phyloP scores from a whole-genome alignment of 2,113 vertebrate genomes.

The Chelonoidis abingdonii region DNA sequence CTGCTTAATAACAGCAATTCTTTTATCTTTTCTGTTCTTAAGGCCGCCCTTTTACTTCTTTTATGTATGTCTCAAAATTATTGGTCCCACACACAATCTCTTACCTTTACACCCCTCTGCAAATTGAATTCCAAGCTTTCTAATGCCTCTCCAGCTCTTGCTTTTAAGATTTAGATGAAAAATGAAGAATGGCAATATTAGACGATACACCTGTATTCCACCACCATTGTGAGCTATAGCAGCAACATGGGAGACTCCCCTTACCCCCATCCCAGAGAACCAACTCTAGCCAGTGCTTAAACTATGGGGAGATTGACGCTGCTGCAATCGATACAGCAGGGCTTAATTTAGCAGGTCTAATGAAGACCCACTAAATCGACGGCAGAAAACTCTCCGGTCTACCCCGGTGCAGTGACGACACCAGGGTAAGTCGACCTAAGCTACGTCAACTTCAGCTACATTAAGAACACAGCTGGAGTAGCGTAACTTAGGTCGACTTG shows the following conservation, averaged over 20 bases:
- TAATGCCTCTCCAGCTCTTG: not conserved
- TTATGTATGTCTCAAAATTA: slow-evolving; percentile 47
- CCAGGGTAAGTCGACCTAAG: no score
- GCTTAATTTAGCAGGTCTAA: no score
- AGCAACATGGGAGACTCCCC: not conserved
- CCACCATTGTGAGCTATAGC: not conserved
- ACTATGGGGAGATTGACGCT: not conserved
- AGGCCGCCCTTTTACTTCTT: slow-evolving; percentile 6
- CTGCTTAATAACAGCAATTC: slow-evolving; percentile 28
- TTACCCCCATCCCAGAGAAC: not conserved
- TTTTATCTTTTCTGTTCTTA: slow-evolving; percentile 5
- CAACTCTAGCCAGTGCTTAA: not conserved
- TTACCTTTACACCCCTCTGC: slow-evolving; percentile 35
- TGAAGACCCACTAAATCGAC: no score
- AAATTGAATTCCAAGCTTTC: slow-evolving; percentile 53
- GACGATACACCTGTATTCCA: not conserved
- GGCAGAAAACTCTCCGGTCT: no score
- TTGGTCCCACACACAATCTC: slow-evolving; percentile 24
- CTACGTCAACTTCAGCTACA: no score
- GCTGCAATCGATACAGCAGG: no score
- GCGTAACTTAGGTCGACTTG: no score
- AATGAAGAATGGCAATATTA: not conserved
- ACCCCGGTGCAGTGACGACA: no score
- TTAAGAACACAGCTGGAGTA: no score
- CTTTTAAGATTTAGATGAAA: not conserved